Conservation (phyloP, 2,888 invertebrate genomes). For the Mantis religiosa region DNA sequence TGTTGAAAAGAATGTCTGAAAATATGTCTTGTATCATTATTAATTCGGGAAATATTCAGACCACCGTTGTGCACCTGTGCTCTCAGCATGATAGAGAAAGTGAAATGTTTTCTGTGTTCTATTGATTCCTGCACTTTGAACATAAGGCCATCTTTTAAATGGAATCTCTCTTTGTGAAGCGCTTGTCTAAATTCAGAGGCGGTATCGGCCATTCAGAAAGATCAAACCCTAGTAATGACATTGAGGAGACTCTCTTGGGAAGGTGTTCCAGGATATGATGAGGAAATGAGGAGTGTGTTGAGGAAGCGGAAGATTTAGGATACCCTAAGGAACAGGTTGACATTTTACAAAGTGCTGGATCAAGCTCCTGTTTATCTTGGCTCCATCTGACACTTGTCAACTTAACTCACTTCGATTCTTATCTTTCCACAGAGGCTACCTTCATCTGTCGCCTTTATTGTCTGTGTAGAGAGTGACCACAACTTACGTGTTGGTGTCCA, state of each 20-base stretch:
- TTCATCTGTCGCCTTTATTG: too few relatives aligned
- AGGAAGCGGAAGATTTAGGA: background rate
- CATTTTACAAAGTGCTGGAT: background rate
- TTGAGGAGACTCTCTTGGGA: background rate
- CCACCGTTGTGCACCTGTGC: too few relatives aligned
- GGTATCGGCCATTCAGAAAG: background rate
- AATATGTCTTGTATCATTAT: too few relatives aligned
- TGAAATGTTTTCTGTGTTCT: too few relatives aligned
- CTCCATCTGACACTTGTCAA: background rate
- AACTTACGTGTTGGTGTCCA: too few relatives aligned
- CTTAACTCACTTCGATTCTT: too few relatives aligned
- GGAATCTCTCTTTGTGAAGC: background rate
- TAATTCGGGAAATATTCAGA: too few relatives aligned
- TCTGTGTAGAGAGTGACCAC: too few relatives aligned
- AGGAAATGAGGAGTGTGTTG: background rate
- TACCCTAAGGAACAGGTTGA: background rate
- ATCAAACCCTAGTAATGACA: background rate
- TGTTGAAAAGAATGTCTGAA: too few relatives aligned
- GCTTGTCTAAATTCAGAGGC: background rate
- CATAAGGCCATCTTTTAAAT: background rate
- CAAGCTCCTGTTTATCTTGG: background rate
- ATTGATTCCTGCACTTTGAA: too few relatives aligned
- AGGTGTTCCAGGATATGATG: background rate
- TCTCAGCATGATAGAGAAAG: too few relatives aligned
- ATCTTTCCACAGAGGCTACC: too few relatives aligned